These are phyloP conservation scores for Parauchenoglanis ngamensis DNA, from an alignment of 2,797 vertebrate genomes.

Conservation along the genomic window DNA sequence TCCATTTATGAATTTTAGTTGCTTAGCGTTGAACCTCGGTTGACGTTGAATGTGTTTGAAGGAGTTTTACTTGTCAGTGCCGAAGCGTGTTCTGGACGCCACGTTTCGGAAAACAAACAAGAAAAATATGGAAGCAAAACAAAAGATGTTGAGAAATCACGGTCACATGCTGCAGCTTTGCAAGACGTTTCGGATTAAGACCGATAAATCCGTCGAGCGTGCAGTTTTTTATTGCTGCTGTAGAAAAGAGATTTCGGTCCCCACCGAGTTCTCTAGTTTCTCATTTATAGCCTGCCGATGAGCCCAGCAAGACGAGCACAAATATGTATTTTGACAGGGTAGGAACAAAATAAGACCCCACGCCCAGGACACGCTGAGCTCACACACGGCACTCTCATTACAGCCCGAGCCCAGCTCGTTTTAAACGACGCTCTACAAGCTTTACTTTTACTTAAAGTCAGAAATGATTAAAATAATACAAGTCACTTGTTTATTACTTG, in stretches of 20 bases:
- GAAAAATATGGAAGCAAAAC: neutral
- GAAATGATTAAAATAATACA: neutral
- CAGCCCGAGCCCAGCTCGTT: neutral
- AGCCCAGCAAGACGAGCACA: neutral
- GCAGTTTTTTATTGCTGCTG: neutral
- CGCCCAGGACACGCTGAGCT: neutral
- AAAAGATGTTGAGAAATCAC: neutral
- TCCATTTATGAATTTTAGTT: neutral
- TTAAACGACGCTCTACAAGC: neutral
- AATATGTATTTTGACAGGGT: neutral
- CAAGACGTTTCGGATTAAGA: neutral
- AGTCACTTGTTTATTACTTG: neutral
- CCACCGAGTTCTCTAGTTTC: neutral
- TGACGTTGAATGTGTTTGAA: neutral
- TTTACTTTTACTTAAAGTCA: neutral
- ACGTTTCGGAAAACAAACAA: neutral
- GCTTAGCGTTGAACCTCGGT: too few species aligned
- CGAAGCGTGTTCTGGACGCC: neutral
- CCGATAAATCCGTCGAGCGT: neutral
- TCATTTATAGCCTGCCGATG: neutral
- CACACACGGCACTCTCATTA: neutral
- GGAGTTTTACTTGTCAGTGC: neutral
- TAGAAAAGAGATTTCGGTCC: neutral
- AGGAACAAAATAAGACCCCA: neutral
- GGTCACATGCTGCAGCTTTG: neutral